A percentile compares a stretch with the other conserved stretches of the same genome.
Conservation (phyloP, 1,140 invertebrate genomes). For the Cyclina sinensis region DNA sequence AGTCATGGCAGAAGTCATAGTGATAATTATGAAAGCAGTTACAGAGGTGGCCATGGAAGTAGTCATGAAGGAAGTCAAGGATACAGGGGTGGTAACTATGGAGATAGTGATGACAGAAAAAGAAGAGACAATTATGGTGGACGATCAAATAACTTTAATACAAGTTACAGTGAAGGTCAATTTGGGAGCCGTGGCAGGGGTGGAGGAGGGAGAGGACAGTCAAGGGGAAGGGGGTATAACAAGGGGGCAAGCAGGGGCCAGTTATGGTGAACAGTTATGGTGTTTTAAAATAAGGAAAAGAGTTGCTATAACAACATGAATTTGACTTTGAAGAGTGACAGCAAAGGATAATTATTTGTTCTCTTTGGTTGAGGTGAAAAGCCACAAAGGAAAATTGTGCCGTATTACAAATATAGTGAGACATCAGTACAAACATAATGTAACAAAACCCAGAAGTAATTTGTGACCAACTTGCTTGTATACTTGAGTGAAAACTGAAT, state of each 20-base stretch:
- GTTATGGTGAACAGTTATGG: constrained; percentile 3
- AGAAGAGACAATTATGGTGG: background rate
- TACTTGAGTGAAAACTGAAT: too few relatives aligned
- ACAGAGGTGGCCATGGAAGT: background rate
- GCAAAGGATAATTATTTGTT: too few relatives aligned
- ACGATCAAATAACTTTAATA: background rate
- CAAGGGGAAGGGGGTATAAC: constrained; percentile 1
- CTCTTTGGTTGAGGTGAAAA: too few relatives aligned
- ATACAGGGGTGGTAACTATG: constrained; percentile 1
- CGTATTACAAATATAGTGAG: too few relatives aligned
- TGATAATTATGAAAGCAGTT: background rate
- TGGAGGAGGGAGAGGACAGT: background rate
- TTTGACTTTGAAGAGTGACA: too few relatives aligned
- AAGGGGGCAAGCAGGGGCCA: background rate
- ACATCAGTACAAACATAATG: too few relatives aligned
- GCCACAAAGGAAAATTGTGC: too few relatives aligned
- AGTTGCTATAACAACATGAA: too few relatives aligned
- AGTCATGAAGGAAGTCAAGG: background rate
- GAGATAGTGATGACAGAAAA: background rate
- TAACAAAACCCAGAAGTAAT: too few relatives aligned
- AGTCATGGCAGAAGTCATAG: background rate
- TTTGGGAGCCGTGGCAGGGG: background rate
- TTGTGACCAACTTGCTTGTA: too few relatives aligned
- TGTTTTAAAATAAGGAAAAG: too few relatives aligned
- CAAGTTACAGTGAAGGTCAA: constrained; percentile 1